phyloP scores from a whole-genome alignment of 2,797 vertebrate species.

The Rhincodon typus region DNA sequence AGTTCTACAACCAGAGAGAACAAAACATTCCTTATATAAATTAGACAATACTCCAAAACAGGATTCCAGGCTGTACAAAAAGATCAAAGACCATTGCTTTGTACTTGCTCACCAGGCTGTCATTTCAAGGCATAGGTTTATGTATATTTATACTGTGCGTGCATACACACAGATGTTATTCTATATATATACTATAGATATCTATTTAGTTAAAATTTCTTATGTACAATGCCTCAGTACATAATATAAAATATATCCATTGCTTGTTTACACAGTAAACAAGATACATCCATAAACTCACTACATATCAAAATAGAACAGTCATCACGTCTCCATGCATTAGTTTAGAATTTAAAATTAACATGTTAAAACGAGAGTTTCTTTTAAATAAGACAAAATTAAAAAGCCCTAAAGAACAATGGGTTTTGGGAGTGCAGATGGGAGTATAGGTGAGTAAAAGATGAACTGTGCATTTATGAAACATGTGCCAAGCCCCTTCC shows the following conservation, averaged over 20 bases:
- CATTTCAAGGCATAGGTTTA: slow-evolving; percentile 20
- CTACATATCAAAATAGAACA: slow-evolving; percentile 31
- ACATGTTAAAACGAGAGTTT: slow-evolving; percentile 8
- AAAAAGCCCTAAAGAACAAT: not conserved
- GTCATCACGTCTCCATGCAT: slow-evolving; percentile 42
- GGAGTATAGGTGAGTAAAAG: not conserved
- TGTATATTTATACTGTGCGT: slow-evolving; percentile 20
- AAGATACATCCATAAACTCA: slow-evolving; percentile 46
- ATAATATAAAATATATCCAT: slow-evolving; percentile 37
- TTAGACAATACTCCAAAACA: slow-evolving; percentile 3
- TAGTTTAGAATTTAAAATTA: slow-evolving; percentile 29
- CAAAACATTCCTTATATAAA: not conserved
- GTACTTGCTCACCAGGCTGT: not conserved
- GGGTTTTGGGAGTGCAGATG: not conserved
- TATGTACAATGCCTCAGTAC: slow-evolving; percentile 55
- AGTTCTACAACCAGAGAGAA: not conserved
- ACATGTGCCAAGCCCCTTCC: not conserved
- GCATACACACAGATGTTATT: slow-evolving; percentile 16
- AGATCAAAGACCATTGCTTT: not conserved
- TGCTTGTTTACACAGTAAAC: slow-evolving; percentile 68
- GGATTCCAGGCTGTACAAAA: not conserved
- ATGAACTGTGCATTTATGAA: not conserved
- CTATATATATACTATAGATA: slow-evolving; percentile 18
- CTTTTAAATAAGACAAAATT: not conserved
- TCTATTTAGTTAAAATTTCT: slow-evolving; percentile 50